Evolutionary conservation across 2,888 invertebrate species (phyloP).

Genomic region (Spicauda simplicius): DNA sequence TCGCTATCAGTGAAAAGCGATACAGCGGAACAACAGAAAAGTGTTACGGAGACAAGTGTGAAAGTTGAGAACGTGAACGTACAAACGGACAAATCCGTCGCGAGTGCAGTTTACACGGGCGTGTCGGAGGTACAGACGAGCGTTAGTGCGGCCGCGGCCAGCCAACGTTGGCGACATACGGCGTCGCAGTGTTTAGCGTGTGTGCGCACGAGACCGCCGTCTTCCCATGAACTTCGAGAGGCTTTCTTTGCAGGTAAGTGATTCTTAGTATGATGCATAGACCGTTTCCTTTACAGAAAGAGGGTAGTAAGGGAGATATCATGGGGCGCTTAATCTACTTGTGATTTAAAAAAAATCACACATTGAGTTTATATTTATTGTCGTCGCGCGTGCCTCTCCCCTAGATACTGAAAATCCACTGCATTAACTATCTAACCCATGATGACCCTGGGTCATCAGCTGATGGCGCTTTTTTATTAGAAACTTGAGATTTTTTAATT

Average conservation of each 20-base stretch:
- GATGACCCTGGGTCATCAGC: too few relatives aligned
- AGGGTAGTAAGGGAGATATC: too few relatives aligned
- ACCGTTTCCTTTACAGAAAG: too few relatives aligned
- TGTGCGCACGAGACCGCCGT: slow-evolving; percentile 69
- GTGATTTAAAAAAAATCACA: too few relatives aligned
- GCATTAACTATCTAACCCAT: too few relatives aligned
- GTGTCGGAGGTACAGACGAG: slow-evolving; percentile 4
- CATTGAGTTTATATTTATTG: too few relatives aligned
- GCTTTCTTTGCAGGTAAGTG: slow-evolving; percentile 75
- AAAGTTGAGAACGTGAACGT: neutral
- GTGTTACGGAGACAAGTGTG: slow-evolving; percentile 2
- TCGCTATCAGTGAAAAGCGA: slow-evolving; percentile 28
- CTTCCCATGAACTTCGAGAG: slow-evolving; percentile 74
- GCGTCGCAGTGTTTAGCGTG: slow-evolving; percentile 70
- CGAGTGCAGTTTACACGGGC: slow-evolving; percentile 7
- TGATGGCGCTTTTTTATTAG: too few relatives aligned
- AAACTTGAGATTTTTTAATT: too few relatives aligned
- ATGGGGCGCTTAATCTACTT: too few relatives aligned
- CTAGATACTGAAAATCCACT: too few relatives aligned
- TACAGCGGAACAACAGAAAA: slow-evolving; percentile 6
- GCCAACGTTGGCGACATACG: slow-evolving; percentile 62
- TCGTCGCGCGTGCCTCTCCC: too few relatives aligned
- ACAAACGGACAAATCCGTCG: neutral
- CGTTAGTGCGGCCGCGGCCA: neutral
- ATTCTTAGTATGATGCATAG: too few relatives aligned